Base-by-base conservation (phyloP, 2,113 vertebrate genomes). In the Chaetops frenatus region DNA sequence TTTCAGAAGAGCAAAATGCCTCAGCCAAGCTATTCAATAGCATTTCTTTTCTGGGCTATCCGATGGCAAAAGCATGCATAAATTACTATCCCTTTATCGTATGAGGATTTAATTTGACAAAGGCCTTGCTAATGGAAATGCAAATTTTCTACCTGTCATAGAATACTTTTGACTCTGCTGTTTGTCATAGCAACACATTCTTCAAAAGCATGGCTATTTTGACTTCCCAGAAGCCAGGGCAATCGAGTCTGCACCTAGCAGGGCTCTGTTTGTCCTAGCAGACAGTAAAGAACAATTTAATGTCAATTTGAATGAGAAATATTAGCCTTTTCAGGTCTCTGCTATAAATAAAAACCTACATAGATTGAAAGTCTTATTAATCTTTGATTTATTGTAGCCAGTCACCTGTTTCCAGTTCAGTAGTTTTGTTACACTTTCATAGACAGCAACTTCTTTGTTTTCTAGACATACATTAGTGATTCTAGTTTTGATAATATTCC, bases 111-210 rank as follows among this genome's bases (percentile, higher is more conserved):
- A 27, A 86, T 94, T 92, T 96, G 90, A 97, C 96, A 97, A 97
- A 97, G 83, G 70, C 81, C 92, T 93, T 6, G 3, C 95, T 97
- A 97, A 97, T 97, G 95, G 95, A 97, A 98, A 98, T 97, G 97
- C 97, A 98, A 97, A 97, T 97, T 97, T 97, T 90, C 92, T 96
- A 97, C 92, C 95, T 98, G 96, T 97, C 96, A 96, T 15, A 87
- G 86, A 94, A 31, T 83, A 56, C 74, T 90, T 96, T 78, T 90
- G 86, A 90, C 35, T 94, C 82, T n/a, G 78, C 90, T 90, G 88
- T 97, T 94, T 93, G 92, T 96, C 47, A 61, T 83, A 95, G 89
- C 40, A 90, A 85, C 47, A 48, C 35, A 33, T 86, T 93, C 82
- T 56, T 95, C 85, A 73, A 62, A 94, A 83, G 44, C 18, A 15